phyloP scores from a whole-genome alignment of 2,113 vertebrate genomes.

The Panthera tigris region DNA sequence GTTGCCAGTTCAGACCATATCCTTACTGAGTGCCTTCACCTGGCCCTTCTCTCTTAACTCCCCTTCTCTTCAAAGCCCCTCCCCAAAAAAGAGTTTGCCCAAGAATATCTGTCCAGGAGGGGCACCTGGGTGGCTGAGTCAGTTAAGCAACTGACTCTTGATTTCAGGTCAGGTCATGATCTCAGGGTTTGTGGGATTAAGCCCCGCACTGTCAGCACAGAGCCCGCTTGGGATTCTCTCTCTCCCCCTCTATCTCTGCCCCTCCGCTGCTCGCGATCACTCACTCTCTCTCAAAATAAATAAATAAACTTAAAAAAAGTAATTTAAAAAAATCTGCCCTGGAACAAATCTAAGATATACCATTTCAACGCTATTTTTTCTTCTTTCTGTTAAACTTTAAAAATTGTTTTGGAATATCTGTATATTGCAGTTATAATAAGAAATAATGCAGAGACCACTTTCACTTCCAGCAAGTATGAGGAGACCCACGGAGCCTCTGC shows the following conservation, averaged over 20 bases:
- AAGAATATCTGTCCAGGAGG: neutral
- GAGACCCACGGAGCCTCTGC: neutral
- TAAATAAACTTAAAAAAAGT: too few species aligned
- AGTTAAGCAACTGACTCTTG: too few species aligned
- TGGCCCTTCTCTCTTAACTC: neutral
- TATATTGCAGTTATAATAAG: neutral
- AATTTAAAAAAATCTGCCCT: neutral
- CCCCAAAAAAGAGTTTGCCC: neutral
- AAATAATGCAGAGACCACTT: neutral
- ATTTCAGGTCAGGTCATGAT: too few species aligned
- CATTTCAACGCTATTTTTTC: neutral
- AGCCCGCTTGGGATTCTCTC: too few species aligned
- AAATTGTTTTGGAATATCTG: neutral
- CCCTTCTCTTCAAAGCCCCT: neutral
- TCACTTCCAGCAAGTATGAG: neutral
- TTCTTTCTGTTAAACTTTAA: neutral
- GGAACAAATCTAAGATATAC: neutral
- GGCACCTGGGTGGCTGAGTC: too few species aligned
- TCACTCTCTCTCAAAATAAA: too few species aligned
- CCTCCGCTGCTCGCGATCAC: too few species aligned
- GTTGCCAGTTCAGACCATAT: neutral
- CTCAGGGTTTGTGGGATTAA: too few species aligned
- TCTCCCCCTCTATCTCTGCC: too few species aligned
- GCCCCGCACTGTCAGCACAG: too few species aligned
- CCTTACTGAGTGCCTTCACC: neutral